Base-by-base conservation (phyloP, 2,888 invertebrate species). In the Julus scanicus region DNA sequence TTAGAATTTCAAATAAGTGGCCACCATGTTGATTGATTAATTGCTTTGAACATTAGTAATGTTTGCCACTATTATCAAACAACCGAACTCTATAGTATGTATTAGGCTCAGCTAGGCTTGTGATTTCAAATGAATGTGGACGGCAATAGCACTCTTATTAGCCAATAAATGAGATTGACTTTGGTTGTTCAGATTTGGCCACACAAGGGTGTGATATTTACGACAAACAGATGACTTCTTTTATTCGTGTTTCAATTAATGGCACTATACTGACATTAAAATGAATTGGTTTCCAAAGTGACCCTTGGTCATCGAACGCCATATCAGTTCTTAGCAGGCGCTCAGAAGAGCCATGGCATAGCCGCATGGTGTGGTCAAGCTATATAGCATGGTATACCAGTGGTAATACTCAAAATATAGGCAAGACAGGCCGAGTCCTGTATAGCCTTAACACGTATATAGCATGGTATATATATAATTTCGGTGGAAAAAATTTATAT, bases 111-210 rank as follows among this genome's bases (percentile, higher is more conserved):
- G 11, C 53, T 53, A 53, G 53, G 9, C 13, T 53, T 8, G 6
- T 3, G 15, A 53, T 53, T 15, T 53, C 2, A 15, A 15, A 53
- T 53, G n/a, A n/a, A 63, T 63, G 63, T n/a, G 53, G n/a, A n/a
- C n/a, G 63, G 5, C 3, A 63, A 63, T 13, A 17, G n/a, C 1
- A 17, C 63, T 53, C n/a, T 63, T 63, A 3, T 63, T 63, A 63
- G 2, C 63, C 63, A 63, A n/a, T 63, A 63, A 63, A 63, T 63
- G 63, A 63, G n/a, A 17, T 63, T 63, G 63, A 63, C 63, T 63
- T 63, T 63, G 63, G 63, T n/a, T 63, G n/a, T 13, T 63, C 3
- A 17, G 17, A 63, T n/a, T 63, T 5, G 17, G 17, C 63, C 63
- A 63, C 63, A n/a, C 11, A n/a, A 63, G 17, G n/a, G 63, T 63